These are phyloP conservation scores for Mythimna lalbum DNA, from an alignment of 2,888 invertebrate genomes.

Conservation along the genomic window DNA sequence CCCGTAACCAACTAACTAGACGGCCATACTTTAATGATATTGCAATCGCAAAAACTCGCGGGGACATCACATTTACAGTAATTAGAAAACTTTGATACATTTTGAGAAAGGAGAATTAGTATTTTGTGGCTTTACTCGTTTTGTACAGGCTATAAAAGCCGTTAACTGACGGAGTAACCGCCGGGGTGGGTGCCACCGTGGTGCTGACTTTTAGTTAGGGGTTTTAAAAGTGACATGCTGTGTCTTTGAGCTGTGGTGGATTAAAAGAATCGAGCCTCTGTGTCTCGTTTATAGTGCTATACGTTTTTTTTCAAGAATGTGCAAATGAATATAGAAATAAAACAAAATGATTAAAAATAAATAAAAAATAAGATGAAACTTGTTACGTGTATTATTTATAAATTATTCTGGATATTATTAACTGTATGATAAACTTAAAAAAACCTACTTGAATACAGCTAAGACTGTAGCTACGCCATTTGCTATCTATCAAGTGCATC, in stretches of 20 bases:
- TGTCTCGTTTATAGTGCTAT: not conserved
- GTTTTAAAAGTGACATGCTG: slow-evolving; percentile 21
- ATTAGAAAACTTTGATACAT: slow-evolving; percentile 88
- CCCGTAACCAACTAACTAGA: slow-evolving; percentile 56
- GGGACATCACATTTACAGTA: slow-evolving; percentile 84
- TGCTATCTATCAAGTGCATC: too few relatives aligned
- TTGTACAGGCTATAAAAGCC: slow-evolving; percentile 80
- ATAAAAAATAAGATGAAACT: too few relatives aligned
- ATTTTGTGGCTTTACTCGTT: slow-evolving; percentile 85
- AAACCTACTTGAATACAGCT: too few relatives aligned
- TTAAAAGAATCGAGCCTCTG: not conserved
- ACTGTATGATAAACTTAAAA: too few relatives aligned
- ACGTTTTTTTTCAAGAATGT: not conserved
- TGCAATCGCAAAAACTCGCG: slow-evolving; percentile 78
- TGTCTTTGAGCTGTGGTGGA: not conserved
- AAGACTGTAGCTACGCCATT: too few relatives aligned
- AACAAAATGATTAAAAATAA: too few relatives aligned
- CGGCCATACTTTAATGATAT: slow-evolving; percentile 71
- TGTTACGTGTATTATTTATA: too few relatives aligned
- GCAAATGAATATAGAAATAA: too few relatives aligned
- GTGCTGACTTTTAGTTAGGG: slow-evolving; percentile 45
- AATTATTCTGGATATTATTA: too few relatives aligned
- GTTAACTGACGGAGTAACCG: slow-evolving; percentile 75
- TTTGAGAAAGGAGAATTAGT: slow-evolving; percentile 86
- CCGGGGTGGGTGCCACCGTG: slow-evolving; percentile 53